phyloP scores from a whole-genome alignment of 2,888 invertebrate species.

The Eupsilia transversa region DNA sequence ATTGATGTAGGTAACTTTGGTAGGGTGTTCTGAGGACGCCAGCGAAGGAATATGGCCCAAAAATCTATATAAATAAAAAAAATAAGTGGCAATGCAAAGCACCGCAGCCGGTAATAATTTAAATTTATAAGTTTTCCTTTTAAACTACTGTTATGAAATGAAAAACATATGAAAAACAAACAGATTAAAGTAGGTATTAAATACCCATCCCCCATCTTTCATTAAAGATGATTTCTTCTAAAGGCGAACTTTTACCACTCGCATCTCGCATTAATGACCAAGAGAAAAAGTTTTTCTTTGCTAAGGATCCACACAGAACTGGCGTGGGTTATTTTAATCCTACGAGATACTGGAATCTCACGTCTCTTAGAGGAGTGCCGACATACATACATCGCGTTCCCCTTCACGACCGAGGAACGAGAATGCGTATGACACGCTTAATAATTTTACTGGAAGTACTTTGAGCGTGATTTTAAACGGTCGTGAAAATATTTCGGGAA shows the following conservation, averaged over 20 bases:
- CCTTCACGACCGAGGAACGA: not conserved
- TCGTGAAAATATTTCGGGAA: conserved; percentile 31
- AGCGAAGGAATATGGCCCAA: too few relatives aligned
- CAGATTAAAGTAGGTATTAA: not conserved
- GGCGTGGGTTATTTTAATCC: conserved; percentile 12
- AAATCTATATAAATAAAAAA: too few relatives aligned
- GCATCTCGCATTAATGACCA: conserved; percentile 8
- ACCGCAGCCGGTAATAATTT: too few relatives aligned
- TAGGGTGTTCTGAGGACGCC: too few relatives aligned
- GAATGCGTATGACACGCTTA: conserved; percentile 20
- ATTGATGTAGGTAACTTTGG: too few relatives aligned
- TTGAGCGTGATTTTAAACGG: not conserved
- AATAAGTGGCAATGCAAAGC: too few relatives aligned
- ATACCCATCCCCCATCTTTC: too few relatives aligned
- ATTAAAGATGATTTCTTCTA: not conserved
- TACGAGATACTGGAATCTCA: not conserved
- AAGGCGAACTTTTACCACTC: not conserved
- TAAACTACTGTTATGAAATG: not conserved
- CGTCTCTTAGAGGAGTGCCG: conserved; percentile 10
- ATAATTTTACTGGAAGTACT: conserved; percentile 16
- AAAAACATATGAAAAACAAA: not conserved
- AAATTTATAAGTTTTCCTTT: not conserved
- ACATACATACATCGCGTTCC: conserved; percentile 38
- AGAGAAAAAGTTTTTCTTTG: conserved; percentile 4
- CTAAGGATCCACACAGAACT: not conserved